Evolutionary conservation across 2,888 invertebrate species (phyloP), one percentile per base, ranked within the genome.

Genomic region (Orchesellides sinensis): DNA sequence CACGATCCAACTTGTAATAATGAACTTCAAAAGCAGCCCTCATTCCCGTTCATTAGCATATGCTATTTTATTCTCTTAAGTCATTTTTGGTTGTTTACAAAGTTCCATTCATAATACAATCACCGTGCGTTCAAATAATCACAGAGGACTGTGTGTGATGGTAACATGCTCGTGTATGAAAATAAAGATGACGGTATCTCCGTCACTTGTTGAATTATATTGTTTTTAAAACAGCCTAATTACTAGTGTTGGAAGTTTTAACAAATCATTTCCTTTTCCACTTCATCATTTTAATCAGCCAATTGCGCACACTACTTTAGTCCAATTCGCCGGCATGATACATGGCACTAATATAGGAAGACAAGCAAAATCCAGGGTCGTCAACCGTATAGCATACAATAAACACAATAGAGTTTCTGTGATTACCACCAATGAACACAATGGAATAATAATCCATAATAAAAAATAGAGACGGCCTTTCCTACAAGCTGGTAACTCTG

Each of bases 241-340:
- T 25, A 65, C 17, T 52, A 25, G 40, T 74, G 63, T 45, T 40
- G 10, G 25, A 54, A 27, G 12, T 69, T 52, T 70, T 79, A 79
- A 79, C 79, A 70, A 79, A 79, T 70, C 79, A 70, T 79, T 79
- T 79, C 79, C 79, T 79, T 29, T 78, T 32, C 61, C 47, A 61
- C 45, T 79, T 70, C 45, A 69, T 78, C 32, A 68, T 69, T 69
- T 59, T 61, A 47, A 69, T 49, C 52, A 65, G 23, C 65, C 74
- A 63, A 65, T 65, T 61, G 73, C 21, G 73, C 40, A 25, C 52
- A 65, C 65, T 49, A 47, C 3, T 6, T n/a, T 23, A 40, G 40
- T 40, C 40, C 40, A 40, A 40, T 40, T 2, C n/a, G 10, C 4
- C 10, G 10, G 10, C 14, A 40, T 40, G 10, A 8, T 32, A 10